Conservation (phyloP, 1,140 invertebrate genomes). For the Pogonomyrmex barbatus region DNA sequence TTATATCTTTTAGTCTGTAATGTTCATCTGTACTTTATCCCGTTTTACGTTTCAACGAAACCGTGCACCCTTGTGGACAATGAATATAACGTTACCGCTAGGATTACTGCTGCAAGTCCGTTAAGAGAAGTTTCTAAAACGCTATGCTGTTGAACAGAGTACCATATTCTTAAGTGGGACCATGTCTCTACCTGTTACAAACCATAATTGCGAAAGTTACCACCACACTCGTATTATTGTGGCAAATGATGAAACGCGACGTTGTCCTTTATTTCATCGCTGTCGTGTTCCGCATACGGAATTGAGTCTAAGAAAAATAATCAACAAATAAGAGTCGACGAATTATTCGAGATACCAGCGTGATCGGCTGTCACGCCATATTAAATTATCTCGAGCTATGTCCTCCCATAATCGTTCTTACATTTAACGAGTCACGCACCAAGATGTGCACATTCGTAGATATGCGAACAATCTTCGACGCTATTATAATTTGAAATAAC, state of each 20-base stretch:
- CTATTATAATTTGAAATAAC: conserved; percentile 7
- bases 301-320: conserved; percentile 45
- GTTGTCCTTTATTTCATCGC: not conserved
- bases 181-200: conserved; percentile 52
- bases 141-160: conserved; percentile 12
- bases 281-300: conserved; percentile 36
- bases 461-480: not conserved
- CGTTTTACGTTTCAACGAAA: conserved; percentile 26
- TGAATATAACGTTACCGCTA: conserved; percentile 29
- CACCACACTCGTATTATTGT: conserved; percentile 28
- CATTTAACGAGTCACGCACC: conserved; percentile 39
- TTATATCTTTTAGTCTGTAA: not conserved
- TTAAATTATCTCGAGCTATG: not conserved
- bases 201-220: conserved; percentile 49
- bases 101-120: conserved; percentile 23
- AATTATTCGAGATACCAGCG: conserved; percentile 23
- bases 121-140: conserved; percentile 52
- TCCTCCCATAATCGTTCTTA: conserved; percentile 24
- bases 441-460: not conserved
- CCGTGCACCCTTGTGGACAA: not conserved
- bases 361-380: not conserved
- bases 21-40: not conserved
- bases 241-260: conserved; percentile 35
- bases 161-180: conserved; percentile 32
- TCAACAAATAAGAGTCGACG: conserved; percentile 27